These are phyloP conservation scores for Reticulitermes speratus DNA, from an alignment of 1,140 invertebrate genomes.

Conservation along the genomic window DNA sequence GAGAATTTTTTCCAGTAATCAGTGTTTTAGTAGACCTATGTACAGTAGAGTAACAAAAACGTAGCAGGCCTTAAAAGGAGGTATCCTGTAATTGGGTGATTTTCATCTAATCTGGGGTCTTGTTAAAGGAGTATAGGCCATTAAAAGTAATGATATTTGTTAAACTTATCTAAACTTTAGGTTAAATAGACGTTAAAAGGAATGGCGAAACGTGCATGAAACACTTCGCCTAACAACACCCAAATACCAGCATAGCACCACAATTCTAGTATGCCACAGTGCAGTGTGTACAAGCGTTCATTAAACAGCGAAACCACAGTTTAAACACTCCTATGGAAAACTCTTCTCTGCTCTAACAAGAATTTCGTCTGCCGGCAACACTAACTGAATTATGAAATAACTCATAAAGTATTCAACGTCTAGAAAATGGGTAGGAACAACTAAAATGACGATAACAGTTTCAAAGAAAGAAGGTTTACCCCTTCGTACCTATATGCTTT, in stretches of 20 bases:
- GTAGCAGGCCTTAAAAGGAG: no score
- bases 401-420: neutral
- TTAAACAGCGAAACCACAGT: neutral
- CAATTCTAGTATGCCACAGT: neutral
- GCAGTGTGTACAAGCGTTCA: neutral
- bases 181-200: neutral
- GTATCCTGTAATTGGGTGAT: no score
- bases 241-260: neutral
- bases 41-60: no score
- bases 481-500: neutral
- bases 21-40: no score
- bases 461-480: neutral
- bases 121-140: no score
- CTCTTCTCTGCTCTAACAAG: neutral
- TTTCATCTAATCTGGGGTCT: no score
- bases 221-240: no score
- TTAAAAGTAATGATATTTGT: no score
- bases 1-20: no score
- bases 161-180: no score
- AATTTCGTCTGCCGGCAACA: neutral
- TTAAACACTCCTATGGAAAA: neutral
- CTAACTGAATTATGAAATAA: slow-evolving; percentile 17
- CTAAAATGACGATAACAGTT: neutral
- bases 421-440: neutral
- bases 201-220: neutral